Percentiles rank a stretch among this genome's conserved stretches.
These are phyloP conservation scores for Conus ventricosus DNA, from an alignment of 1,140 invertebrate genomes.

Conservation along the genomic window DNA sequence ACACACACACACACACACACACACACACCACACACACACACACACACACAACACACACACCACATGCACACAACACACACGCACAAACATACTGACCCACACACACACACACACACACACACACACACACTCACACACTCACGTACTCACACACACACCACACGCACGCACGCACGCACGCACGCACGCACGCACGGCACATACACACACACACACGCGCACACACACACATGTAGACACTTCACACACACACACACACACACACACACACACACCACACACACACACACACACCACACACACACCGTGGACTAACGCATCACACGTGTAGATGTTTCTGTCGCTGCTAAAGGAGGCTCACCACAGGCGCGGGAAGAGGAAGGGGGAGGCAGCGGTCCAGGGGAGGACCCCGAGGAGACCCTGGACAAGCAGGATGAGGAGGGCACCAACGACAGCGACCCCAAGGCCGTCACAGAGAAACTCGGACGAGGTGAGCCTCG, in stretches of 20 bases:
- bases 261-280: background rate
- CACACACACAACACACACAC: background rate
- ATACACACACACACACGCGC: background rate
- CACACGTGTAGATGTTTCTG: background rate
- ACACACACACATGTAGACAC: background rate
- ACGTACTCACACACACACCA: background rate
- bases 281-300: background rate
- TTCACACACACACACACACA: background rate
- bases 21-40: background rate
- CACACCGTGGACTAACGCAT: background rate
- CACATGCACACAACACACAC: background rate
- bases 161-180: background rate
- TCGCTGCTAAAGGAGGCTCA: constrained; percentile 25
- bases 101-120: background rate
- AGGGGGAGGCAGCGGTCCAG: constrained; percentile 3
- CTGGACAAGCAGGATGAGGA: constrained; percentile 39
- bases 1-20: background rate
- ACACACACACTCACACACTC: background rate
- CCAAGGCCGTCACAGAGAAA: constrained; percentile 35
- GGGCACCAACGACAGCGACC: constrained; percentile 25
- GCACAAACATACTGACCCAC: background rate
- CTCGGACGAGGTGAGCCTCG: constrained; percentile 21
- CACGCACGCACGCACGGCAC: background rate
- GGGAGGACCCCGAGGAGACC: constrained; percentile 39
- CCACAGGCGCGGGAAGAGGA: constrained; percentile 24